Conservation (phyloP, 2,113 vertebrate species). For the Arothron firmamentum region DNA sequence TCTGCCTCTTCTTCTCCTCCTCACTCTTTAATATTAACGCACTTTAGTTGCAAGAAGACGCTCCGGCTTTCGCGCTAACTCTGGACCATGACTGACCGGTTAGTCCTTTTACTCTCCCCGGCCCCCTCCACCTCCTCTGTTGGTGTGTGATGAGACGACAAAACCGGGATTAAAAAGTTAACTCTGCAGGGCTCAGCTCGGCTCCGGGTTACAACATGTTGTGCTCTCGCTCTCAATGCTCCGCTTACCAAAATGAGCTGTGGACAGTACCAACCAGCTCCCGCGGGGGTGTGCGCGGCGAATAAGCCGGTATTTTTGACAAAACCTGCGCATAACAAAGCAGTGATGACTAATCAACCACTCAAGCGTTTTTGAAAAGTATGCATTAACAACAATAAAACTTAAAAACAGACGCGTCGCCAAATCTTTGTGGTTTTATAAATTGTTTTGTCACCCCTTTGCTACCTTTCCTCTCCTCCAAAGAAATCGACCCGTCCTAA, state of each 20-base stretch:
- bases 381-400: not conserved
- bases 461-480: not conserved
- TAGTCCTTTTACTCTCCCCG: conserved; percentile 15
- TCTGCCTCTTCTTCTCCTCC: conserved; percentile 13
- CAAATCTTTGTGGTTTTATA: too few relatives aligned
- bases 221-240: conserved; percentile 45
- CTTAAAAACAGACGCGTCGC: fast-evolving
- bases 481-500: conserved; percentile 34
- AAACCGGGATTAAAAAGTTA: conserved; percentile 66
- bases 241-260: conserved; percentile 63
- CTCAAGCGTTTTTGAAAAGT: not conserved
- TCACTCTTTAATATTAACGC: conserved; percentile 22
- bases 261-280: conserved; percentile 61
- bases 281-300: not conserved
- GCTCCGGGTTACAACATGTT: conserved; percentile 64
- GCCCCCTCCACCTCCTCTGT: conserved; percentile 31
- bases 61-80: conserved; percentile 37
- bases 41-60: conserved; percentile 26
- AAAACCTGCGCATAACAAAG: fast-evolving
- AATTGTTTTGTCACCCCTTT: not conserved
- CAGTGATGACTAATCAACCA: fast-evolving
- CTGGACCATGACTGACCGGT: conserved; percentile 60
- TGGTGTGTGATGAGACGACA: conserved; percentile 44
- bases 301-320: fast-evolving
- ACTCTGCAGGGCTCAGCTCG: conserved; percentile 2